Evolutionary conservation across 2,888 invertebrate genomes (phyloP).

Genomic region (Zaprionus obscuricornis): DNA sequence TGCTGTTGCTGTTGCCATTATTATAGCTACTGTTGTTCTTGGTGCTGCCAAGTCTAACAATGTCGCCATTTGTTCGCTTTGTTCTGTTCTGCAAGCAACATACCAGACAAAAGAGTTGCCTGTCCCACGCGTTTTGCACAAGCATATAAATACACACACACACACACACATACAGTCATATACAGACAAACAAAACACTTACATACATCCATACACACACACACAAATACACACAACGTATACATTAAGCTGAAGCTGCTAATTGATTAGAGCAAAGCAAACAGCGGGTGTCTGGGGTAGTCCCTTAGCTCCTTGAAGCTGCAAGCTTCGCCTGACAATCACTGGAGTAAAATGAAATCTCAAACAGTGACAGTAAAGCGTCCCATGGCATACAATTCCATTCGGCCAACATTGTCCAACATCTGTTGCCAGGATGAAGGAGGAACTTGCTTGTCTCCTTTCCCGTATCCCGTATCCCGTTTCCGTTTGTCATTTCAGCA

Average conservation of each 20-base stretch:
- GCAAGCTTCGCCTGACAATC: slow-evolving; percentile 28
- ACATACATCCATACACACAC: slow-evolving; percentile 17
- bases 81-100: slow-evolving; percentile 25
- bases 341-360: slow-evolving; percentile 41
- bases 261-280: slow-evolving; percentile 52
- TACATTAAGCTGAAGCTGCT: slow-evolving; percentile 35
- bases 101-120: too few relatives aligned
- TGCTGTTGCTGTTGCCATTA: slow-evolving; percentile 1
- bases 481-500: slow-evolving; percentile 72
- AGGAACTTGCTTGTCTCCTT: too few relatives aligned
- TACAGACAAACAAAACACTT: slow-evolving; percentile 45
- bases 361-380: slow-evolving; percentile 31
- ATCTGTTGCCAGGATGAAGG: slow-evolving; percentile 44
- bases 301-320: neutral
- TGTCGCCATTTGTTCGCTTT: slow-evolving; percentile 50
- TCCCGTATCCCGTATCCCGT: too few relatives aligned
- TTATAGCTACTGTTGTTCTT: slow-evolving; percentile 3
- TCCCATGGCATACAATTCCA: slow-evolving; percentile 16
- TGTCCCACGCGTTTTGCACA: neutral
- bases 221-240: neutral
- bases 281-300: slow-evolving; percentile 9
- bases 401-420: slow-evolving; percentile 16
- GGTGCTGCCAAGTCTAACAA: slow-evolving; percentile 40
- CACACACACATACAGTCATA: neutral
- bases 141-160: neutral